Conservation (phyloP, 2,113 vertebrate genomes). For the Psilopogon haemacephalus region DNA sequence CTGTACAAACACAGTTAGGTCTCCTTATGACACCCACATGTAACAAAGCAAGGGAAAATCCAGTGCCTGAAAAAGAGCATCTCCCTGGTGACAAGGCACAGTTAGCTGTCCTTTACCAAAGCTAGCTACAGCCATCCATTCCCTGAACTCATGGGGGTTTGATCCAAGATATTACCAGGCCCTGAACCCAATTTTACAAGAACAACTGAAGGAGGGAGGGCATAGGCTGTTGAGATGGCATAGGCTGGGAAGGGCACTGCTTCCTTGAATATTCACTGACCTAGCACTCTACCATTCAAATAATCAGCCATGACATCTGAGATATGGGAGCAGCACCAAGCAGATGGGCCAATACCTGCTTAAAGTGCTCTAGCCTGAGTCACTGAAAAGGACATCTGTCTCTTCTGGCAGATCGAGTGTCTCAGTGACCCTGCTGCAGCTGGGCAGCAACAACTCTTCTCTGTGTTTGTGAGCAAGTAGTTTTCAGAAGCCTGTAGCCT, state of each 20-base stretch:
- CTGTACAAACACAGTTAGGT: neutral
- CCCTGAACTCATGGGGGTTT: neutral
- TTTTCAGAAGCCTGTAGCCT: neutral
- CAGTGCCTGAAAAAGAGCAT: neutral
- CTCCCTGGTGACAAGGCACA: neutral
- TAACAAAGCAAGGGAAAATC: neutral
- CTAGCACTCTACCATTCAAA: neutral
- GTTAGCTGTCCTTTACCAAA: neutral
- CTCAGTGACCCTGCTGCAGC: neutral
- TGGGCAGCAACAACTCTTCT: neutral
- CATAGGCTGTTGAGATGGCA: neutral
- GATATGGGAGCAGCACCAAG: neutral
- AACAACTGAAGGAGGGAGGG: neutral
- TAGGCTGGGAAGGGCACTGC: neutral
- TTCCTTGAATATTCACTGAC: neutral
- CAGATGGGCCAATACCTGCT: constrained; percentile 31
- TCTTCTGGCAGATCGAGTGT: neutral
- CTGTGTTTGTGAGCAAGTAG: neutral
- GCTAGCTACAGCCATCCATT: neutral
- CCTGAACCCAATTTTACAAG: neutral
- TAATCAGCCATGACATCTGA: neutral
- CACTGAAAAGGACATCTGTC: constrained; percentile 21
- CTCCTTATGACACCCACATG: neutral
- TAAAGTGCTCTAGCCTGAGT: neutral
- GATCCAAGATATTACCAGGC: neutral